These are phyloP conservation scores for Sterna hirundo DNA, from an alignment of 2,113 vertebrate genomes.

Conservation along the genomic window DNA sequence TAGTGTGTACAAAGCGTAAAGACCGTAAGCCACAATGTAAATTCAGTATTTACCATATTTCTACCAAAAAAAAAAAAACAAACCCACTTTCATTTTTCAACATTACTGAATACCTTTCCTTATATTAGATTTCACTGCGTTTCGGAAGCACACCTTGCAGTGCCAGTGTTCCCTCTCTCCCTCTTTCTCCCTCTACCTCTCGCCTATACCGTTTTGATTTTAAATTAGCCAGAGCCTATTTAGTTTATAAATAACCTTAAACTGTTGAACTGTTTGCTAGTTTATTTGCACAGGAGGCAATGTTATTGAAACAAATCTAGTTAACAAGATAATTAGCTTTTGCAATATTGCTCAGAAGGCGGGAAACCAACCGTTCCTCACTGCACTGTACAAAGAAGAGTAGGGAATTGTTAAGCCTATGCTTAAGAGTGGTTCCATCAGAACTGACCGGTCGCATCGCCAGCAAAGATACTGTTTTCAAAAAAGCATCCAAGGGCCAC, in stretches of 20 bases:
- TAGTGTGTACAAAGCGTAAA: not conserved
- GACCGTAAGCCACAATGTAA: not conserved
- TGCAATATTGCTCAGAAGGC: conserved; percentile 4
- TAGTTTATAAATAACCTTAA: conserved; percentile 30
- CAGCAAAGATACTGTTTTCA: not conserved
- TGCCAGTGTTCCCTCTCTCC: not conserved
- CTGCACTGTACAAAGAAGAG: not conserved
- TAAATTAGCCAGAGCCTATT: not conserved
- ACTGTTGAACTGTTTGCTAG: not conserved
- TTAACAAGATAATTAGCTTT: conserved; percentile 43
- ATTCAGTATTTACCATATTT: not conserved
- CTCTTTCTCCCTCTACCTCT: not conserved
- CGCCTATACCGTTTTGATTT: not conserved
- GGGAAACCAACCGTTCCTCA: not conserved
- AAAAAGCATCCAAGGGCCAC: not conserved
- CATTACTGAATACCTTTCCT: not conserved
- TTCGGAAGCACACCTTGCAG: not conserved
- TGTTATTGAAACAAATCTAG: conserved; percentile 28
- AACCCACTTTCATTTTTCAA: not conserved
- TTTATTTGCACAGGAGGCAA: conserved; percentile 5
- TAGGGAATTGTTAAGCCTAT: not conserved
- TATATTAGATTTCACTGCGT: not conserved
- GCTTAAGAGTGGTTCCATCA: not conserved
- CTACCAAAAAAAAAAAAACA: not conserved
- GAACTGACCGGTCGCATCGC: not conserved